phyloP scores from a whole-genome alignment of 2,113 vertebrate species.

The Holacanthus passer region DNA sequence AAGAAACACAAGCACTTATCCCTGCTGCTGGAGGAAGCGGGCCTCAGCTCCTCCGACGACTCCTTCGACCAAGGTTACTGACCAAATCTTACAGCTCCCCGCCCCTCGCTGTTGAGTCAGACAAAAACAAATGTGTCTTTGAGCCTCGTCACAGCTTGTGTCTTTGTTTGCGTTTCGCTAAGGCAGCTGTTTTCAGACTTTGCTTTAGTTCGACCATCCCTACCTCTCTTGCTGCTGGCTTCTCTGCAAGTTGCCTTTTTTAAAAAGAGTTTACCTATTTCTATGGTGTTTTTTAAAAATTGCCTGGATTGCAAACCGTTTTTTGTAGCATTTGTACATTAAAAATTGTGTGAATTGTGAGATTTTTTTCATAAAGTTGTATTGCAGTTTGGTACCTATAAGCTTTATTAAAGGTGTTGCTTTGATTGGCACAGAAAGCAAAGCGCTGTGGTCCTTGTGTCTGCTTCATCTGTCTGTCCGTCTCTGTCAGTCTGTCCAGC shows the following conservation, averaged over 20 bases:
- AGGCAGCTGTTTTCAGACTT: slow-evolving; percentile 79
- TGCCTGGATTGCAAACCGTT: slow-evolving; percentile 81
- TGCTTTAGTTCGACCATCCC: slow-evolving; percentile 76
- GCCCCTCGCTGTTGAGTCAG: slow-evolving; percentile 47
- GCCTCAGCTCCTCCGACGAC: slow-evolving; percentile 95
- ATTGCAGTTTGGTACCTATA: slow-evolving; percentile 92
- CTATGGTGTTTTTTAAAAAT: slow-evolving; percentile 75
- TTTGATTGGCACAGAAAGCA: slow-evolving; percentile 94
- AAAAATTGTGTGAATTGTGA: slow-evolving; percentile 90
- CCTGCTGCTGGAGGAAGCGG: slow-evolving; percentile 92
- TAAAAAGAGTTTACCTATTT: slow-evolving; percentile 72
- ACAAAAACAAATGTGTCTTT: slow-evolving; percentile 40
- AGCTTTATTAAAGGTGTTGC: slow-evolving; percentile 97
- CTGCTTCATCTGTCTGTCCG: slow-evolving; percentile 90
- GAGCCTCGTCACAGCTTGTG: slow-evolving; percentile 49
- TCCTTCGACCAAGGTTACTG: slow-evolving; percentile 99
- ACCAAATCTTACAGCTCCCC: slow-evolving; percentile 75
- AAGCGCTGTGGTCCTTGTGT: slow-evolving; percentile 95
- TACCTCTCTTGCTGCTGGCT: slow-evolving; percentile 80
- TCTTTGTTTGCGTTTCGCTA: slow-evolving; percentile 55
- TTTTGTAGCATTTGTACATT: slow-evolving; percentile 88
- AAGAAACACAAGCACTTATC: slow-evolving; percentile 95
- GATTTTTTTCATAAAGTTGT: slow-evolving; percentile 93
- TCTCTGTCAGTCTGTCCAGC: slow-evolving; percentile 75
- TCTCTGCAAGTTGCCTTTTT: slow-evolving; percentile 86